Evolutionary conservation across 1,140 invertebrate species (phyloP).

Genomic region (Aradophagus sp.): DNA sequence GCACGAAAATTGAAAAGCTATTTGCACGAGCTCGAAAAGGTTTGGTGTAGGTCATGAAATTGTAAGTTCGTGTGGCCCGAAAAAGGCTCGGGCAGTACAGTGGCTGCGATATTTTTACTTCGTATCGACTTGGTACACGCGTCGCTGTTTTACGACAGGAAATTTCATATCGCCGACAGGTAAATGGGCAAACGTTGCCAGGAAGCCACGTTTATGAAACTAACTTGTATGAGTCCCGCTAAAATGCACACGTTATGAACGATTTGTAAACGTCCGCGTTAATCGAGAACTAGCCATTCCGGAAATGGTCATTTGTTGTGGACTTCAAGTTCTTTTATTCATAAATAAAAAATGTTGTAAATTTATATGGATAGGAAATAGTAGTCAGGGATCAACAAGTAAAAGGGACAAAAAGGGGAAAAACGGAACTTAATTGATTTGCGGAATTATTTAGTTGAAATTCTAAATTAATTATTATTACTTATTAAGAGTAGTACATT

Average conservation of each 20-base stretch:
- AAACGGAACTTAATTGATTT: no score
- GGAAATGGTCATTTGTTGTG: not conserved
- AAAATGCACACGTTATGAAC: slow-evolving; percentile 12
- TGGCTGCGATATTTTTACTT: slow-evolving; percentile 5
- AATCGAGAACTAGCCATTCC: slow-evolving; percentile 7
- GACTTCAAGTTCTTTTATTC: no score
- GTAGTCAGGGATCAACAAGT: no score
- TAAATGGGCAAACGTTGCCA: slow-evolving; percentile 23
- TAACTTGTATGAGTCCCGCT: no score
- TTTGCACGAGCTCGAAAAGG: slow-evolving; percentile 44
- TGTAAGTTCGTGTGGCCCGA: slow-evolving; percentile 29
- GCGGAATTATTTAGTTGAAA: no score
- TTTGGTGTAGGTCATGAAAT: slow-evolving; percentile 29
- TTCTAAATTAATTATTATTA: no score
- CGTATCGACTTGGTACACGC: slow-evolving; percentile 5
- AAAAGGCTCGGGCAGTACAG: slow-evolving; percentile 24
- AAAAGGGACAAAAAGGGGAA: no score
- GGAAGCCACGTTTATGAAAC: slow-evolving; percentile 39
- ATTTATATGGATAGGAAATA: no score
- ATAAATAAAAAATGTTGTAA: no score
- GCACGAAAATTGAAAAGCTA: slow-evolving; percentile 50
- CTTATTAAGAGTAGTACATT: no score
- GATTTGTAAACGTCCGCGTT: not conserved
- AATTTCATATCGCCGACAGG: slow-evolving; percentile 44
- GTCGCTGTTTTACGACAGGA: slow-evolving; percentile 28